These are phyloP conservation scores for Cromileptes altivelis DNA, from an alignment of 2,113 vertebrate species.

Conservation along the genomic window DNA sequence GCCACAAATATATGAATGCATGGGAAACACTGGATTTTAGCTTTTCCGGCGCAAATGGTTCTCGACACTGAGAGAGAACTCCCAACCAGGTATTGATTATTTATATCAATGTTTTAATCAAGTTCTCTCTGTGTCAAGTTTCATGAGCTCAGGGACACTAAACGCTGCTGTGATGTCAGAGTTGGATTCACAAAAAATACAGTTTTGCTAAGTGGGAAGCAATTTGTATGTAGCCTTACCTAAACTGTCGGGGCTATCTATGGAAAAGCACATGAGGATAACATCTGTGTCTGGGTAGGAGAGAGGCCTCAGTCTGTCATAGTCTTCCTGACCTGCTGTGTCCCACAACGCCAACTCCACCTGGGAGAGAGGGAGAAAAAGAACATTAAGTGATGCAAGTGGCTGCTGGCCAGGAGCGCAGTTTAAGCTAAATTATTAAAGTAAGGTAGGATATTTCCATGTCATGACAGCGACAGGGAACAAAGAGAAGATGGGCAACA, in stretches of 20 bases:
- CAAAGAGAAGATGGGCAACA: not conserved
- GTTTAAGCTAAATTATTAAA: not conserved
- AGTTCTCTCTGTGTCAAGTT: not conserved
- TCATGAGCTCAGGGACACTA: not conserved
- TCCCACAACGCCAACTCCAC: slow-evolving; percentile 98
- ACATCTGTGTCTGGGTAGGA: slow-evolving; percentile 98
- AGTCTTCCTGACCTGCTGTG: slow-evolving; percentile 98
- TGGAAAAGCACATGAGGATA: slow-evolving; percentile 99
- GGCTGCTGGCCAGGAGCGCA: not conserved
- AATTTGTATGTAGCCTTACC: slow-evolving; percentile 80
- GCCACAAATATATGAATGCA: too few relatives aligned
- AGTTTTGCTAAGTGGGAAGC: not conserved
- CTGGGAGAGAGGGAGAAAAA: slow-evolving; percentile 73
- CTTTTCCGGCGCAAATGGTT: not conserved
- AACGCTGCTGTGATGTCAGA: not conserved
- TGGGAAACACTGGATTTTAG: not conserved
- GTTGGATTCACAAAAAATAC: not conserved
- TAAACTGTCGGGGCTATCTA: slow-evolving; percentile 98
- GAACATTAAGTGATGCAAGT: not conserved
- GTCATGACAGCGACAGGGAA: not conserved
- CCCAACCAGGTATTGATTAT: not conserved
- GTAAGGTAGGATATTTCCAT: not conserved
- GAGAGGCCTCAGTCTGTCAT: slow-evolving; percentile 94
- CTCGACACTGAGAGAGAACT: not conserved
- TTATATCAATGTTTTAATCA: not conserved